These are phyloP conservation scores for Leptinotarsa texana DNA, from an alignment of 1,140 invertebrate genomes.

Conservation along the genomic window DNA sequence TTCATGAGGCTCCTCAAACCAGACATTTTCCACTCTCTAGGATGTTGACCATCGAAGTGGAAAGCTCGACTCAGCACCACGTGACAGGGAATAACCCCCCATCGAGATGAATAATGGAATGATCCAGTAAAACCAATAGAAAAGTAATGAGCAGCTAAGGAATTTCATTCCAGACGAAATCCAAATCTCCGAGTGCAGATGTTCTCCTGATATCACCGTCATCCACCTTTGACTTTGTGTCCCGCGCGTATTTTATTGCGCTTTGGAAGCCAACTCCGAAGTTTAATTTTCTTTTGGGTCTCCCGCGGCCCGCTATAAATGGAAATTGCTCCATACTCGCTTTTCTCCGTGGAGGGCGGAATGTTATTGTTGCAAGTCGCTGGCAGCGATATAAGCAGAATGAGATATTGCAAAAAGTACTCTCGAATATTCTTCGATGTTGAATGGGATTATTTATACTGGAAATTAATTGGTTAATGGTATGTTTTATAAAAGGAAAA, in stretches of 20 bases:
- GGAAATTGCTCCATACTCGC: conserved; percentile 36
- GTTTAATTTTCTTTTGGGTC: conserved; percentile 40
- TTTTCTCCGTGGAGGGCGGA: background rate
- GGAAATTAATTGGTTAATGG: no score
- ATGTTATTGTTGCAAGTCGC: conserved; percentile 32
- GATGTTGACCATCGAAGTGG: no score
- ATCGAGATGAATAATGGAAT: no score
- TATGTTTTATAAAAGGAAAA: no score
- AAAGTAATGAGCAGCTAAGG: background rate
- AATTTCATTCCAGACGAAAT: background rate
- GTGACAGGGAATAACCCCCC: no score
- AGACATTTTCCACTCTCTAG: no score
- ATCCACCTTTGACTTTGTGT: conserved; percentile 32
- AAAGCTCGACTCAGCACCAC: no score
- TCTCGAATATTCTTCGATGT: background rate
- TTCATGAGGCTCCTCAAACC: no score
- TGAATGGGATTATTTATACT: no score
- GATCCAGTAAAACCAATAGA: no score
- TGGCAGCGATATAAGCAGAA: background rate
- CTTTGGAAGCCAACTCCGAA: conserved; percentile 28
- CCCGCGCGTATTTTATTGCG: conserved; percentile 35
- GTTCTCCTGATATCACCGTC: conserved; percentile 23
- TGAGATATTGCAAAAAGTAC: background rate
- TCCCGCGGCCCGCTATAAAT: conserved; percentile 35
- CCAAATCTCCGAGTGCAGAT: conserved; percentile 19